A percentile compares a stretch with the other conserved stretches of the same genome.
Evolutionary conservation across 2,888 invertebrate species (phyloP).

Genomic region (Dryocosmus kuriphilus): DNA sequence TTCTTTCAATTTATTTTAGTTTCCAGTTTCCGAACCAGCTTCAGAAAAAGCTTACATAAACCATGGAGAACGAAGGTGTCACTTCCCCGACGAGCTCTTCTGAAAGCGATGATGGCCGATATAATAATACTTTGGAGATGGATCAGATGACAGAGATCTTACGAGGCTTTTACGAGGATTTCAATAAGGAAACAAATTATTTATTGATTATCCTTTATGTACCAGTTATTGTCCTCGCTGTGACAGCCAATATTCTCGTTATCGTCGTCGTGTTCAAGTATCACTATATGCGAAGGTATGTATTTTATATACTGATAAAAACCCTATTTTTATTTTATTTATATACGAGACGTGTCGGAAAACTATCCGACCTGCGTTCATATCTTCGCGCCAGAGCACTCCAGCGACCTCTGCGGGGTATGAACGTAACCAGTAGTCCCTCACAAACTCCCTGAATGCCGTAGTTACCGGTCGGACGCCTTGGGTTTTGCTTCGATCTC

Average conservation of each 20-base stretch:
- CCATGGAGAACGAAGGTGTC: constrained; percentile 2
- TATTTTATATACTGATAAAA: constrained; percentile 71
- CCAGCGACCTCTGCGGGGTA: too few species aligned
- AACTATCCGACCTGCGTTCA: too few species aligned
- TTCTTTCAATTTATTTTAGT: neutral
- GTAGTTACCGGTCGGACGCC: too few species aligned
- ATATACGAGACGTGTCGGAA: too few species aligned
- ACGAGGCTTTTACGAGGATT: constrained; percentile 61
- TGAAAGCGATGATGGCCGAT: neutral
- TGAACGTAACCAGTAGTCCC: too few species aligned
- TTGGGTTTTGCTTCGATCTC: too few species aligned
- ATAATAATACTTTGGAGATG: constrained; percentile 54
- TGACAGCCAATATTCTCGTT: constrained; percentile 83
- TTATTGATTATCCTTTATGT: constrained; percentile 82
- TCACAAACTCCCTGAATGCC: too few species aligned
- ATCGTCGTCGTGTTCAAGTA: constrained; percentile 85
- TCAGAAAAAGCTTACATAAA: neutral
- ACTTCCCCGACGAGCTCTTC: neutral
- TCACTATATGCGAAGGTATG: constrained; percentile 84
- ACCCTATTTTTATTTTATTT: too few species aligned
- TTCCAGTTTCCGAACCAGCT: neutral
- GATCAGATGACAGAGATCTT: constrained; percentile 58
- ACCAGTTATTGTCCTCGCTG: constrained; percentile 82
- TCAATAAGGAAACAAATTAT: constrained; percentile 64
- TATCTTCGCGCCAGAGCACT: too few species aligned